A percentile compares a stretch with the other conserved stretches of the same genome.
phyloP scores from a whole-genome alignment of 1,140 invertebrate species.

The Cardiocondyla obscurior region DNA sequence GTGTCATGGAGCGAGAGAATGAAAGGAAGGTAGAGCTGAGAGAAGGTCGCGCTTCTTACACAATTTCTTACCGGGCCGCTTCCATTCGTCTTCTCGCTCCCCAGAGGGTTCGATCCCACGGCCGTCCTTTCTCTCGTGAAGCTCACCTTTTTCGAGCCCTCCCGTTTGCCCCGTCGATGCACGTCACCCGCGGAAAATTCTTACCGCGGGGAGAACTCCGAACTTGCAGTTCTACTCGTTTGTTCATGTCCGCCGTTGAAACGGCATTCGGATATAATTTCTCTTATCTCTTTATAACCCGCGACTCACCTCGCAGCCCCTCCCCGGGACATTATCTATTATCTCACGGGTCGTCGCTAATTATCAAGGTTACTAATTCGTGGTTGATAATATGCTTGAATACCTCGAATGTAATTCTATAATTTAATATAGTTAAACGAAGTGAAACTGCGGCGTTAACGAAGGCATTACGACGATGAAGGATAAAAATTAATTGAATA shows the following conservation, averaged over 20 bases:
- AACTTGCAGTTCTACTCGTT: conserved; percentile 45
- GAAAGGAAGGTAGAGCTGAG: conserved; percentile 6
- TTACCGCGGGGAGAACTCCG: conserved; percentile 13
- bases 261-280: conserved; percentile 65
- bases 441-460: background rate
- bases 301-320: background rate
- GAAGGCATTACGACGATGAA: background rate
- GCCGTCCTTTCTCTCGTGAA: conserved; percentile 23
- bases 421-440: conserved; percentile 7
- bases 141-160: conserved; percentile 44
- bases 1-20: conserved; percentile 32
- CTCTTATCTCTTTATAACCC: conserved; percentile 40
- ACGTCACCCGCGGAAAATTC: conserved; percentile 34
- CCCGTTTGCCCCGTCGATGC: background rate
- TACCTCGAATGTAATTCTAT: background rate
- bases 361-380: conserved; percentile 9
- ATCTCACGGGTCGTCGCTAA: background rate
- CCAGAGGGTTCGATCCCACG: conserved; percentile 22
- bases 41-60: conserved; percentile 39
- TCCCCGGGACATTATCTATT: background rate
- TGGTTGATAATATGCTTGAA: background rate
- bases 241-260: conserved; percentile 46
- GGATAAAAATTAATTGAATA: background rate
- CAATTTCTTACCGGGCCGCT: conserved; percentile 45
- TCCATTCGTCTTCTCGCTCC: conserved; percentile 58